Conservation (phyloP, 2,113 vertebrate species). For the Oriolus oriolus region DNA sequence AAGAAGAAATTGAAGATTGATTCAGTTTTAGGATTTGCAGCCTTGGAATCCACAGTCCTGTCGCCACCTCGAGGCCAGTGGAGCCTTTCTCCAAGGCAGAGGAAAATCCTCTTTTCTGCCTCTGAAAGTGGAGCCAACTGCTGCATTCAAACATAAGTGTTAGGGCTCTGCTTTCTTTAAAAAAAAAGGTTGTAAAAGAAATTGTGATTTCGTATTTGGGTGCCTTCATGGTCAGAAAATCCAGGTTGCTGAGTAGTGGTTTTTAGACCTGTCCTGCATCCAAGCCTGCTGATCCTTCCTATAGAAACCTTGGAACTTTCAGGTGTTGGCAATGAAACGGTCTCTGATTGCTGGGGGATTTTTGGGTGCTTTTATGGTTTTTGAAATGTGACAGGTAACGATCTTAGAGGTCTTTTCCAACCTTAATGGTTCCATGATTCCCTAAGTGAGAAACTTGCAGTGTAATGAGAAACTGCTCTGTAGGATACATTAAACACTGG, state of each 20-base stretch:
- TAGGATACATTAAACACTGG: rapidly evolving
- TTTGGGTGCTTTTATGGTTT: background rate
- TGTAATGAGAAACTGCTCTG: background rate
- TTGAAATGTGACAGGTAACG: background rate
- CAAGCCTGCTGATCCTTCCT: background rate
- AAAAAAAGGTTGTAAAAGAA: background rate
- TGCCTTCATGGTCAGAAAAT: background rate
- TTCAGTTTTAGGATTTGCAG: background rate
- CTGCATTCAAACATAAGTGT: background rate
- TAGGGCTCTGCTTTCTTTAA: background rate
- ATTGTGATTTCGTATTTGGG: background rate
- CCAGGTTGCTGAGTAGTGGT: background rate
- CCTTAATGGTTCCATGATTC: background rate
- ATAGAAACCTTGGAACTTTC: background rate
- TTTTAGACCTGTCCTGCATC: background rate
- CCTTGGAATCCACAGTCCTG: background rate
- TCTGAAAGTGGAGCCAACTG: background rate
- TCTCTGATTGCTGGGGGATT: background rate
- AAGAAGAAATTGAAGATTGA: background rate
- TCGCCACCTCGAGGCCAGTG: slow-evolving; percentile 36
- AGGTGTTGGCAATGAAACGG: background rate
- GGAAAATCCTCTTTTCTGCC: background rate
- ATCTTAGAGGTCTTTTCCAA: background rate
- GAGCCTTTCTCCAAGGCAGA: background rate
- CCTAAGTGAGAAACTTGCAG: background rate